Evolutionary conservation across 2,888 invertebrate genomes (phyloP), one percentile per base, ranked within the genome.

Genomic region (Cheilosia vernalis): DNA sequence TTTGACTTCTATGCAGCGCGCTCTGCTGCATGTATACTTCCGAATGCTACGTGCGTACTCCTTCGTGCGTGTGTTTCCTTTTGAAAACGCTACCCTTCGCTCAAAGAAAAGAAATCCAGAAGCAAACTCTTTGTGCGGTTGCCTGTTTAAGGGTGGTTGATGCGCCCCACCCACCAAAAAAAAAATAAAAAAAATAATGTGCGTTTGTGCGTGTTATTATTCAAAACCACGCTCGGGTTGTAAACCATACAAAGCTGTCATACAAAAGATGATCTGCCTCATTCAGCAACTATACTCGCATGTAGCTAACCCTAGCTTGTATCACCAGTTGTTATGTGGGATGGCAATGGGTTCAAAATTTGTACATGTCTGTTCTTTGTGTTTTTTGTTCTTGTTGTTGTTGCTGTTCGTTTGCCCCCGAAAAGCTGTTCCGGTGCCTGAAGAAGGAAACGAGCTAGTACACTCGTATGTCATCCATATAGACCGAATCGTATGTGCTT

Each of bases 241-340:
- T 70, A 70, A 66, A 79, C 69, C 60, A 77, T 66, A 69, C 66
- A 79, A 79, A 63, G 58, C 56, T 63, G 53, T 72, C 77, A 70
- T 77, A 76, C 81, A 70, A 42, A 63, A 72, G 76, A 85, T 85
- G 81, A 85, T 85, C 76, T 81, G 72, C 72, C 67, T 67, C 85
- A 76, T 85, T 85, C 79, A 67, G 60, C 69, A 79, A 69, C 78
- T 78, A 77, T 40, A 33, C 9, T 30, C 30, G 9, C 7, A 13
- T 33, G 9, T 21, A 19, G 21, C 19, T 19, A 70, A 19, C 19
- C 56, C 49, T 27, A 37, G 9, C 19, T 40, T 53, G 30, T 37
- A 13, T 4, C 37, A 37, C 37, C 49, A 51, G n/a, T n/a, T 21
- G 53, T 19, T 33, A 37, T 21, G 37, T 10, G 64, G 64, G 21